phyloP scores from a whole-genome alignment of 2,113 vertebrate genomes.

The Lota lota region DNA sequence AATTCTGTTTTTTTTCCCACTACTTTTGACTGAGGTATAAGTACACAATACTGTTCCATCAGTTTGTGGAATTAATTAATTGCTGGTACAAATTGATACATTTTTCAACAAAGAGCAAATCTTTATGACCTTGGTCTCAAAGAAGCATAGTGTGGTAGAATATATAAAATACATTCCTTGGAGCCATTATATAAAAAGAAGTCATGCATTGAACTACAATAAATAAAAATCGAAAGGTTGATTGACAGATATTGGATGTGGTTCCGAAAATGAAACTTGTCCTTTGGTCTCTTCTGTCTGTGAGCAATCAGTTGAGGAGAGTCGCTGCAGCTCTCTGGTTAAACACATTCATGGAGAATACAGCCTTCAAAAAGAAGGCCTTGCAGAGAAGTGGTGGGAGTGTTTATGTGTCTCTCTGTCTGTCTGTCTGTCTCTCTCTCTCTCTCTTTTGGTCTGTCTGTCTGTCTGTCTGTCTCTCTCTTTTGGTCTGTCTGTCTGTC shows the following conservation, averaged over 20 bases:
- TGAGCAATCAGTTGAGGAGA: conserved; percentile 47
- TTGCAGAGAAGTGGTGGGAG: conserved; percentile 13
- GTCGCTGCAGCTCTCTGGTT: conserved; percentile 26
- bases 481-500: no score
- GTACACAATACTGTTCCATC: conserved; percentile 2
- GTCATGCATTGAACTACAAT: conserved; percentile 44
- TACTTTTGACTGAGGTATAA: background rate
- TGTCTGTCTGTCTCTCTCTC: conserved; percentile 29
- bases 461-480: no score
- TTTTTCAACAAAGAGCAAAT: conserved; percentile 30
- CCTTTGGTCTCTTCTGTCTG: conserved; percentile 37
- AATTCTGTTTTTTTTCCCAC: no score
- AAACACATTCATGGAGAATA: conserved; percentile 26
- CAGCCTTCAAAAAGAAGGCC: conserved; percentile 13
- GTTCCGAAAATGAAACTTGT: conserved; percentile 28
- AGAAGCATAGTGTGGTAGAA: conserved; percentile 33
- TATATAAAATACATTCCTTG: conserved; percentile 40
- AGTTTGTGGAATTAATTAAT: background rate
- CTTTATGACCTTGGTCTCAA: conserved; percentile 21
- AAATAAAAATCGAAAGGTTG: conserved; percentile 43
- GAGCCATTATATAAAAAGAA: conserved; percentile 49
- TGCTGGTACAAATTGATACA: conserved; percentile 14
- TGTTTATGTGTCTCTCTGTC: conserved; percentile 38
- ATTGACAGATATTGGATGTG: conserved; percentile 37
- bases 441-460: no score